Conservation (phyloP, 2,888 invertebrate species). For the Anorthoa munda region DNA sequence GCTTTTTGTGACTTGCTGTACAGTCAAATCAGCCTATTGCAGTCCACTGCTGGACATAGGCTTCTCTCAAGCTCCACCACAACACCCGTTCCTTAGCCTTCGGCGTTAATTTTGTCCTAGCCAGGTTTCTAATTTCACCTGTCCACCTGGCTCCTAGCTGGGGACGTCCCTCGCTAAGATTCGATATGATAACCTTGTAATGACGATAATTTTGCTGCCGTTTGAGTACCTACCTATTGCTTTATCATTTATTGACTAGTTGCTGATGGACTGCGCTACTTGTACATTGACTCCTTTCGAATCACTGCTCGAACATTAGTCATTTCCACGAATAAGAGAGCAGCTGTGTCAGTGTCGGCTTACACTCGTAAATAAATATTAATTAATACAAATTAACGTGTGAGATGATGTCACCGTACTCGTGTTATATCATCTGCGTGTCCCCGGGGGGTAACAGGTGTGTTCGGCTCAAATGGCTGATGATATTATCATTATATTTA, state of each 20-base stretch:
- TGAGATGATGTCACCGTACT: conserved; percentile 30
- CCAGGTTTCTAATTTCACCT: too few relatives aligned
- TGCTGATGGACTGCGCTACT: not conserved
- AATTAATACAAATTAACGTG: conserved; percentile 12
- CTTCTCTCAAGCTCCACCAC: too few relatives aligned
- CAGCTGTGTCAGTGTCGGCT: conserved; percentile 51
- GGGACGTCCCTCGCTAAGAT: not conserved
- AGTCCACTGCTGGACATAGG: too few relatives aligned
- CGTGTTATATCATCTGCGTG: not conserved
- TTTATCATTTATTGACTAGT: not conserved
- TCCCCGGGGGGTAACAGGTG: conserved; percentile 17
- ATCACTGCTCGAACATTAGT: conserved; percentile 5
- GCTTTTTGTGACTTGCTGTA: not conserved
- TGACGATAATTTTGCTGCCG: not conserved
- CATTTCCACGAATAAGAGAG: conserved; percentile 35
- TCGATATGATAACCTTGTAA: not conserved
- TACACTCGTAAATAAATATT: conserved; percentile 39
- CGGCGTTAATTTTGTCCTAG: too few relatives aligned
- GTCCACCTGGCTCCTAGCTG: not conserved
- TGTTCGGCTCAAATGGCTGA: not conserved
- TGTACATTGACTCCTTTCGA: not conserved
- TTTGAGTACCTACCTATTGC: not conserved
- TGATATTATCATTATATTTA: conserved; percentile 7
- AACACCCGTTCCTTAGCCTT: too few relatives aligned
- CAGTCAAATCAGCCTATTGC: not conserved